These are phyloP conservation scores for Calidris pygmaea DNA, from an alignment of 2,113 vertebrate genomes.

Conservation along the genomic window DNA sequence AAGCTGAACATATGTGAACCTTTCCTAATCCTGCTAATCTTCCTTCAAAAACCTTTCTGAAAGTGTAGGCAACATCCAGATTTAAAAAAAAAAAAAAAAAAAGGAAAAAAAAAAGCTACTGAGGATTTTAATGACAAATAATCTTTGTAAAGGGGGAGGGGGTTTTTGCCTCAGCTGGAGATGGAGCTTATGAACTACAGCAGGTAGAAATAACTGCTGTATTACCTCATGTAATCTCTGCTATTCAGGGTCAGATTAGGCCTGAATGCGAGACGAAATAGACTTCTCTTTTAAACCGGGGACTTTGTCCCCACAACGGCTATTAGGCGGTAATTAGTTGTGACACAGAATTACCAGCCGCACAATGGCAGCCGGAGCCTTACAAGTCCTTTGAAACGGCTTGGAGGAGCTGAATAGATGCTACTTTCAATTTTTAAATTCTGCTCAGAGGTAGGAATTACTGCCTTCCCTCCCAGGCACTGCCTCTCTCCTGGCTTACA, in stretches of 20 bases:
- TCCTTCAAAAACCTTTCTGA: constrained; percentile 86
- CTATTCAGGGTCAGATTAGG: constrained; percentile 77
- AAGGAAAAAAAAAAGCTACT: constrained; percentile 1
- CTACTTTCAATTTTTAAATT: constrained; percentile 69
- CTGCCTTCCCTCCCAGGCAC: neutral
- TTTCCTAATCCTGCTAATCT: constrained; percentile 99
- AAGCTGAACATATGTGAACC: constrained; percentile 97
- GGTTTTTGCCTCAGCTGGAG: constrained; percentile 70
- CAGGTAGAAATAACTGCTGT: constrained; percentile 77
- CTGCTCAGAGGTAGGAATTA: neutral
- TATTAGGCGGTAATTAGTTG: constrained; percentile 94
- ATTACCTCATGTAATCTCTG: constrained; percentile 74
- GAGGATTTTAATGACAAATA: constrained; percentile 82
- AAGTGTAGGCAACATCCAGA: constrained; percentile 87
- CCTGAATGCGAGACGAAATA: constrained; percentile 69
- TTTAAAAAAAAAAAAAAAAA: constrained; percentile 47
- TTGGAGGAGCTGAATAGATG: constrained; percentile 88
- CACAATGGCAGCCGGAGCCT: constrained; percentile 84
- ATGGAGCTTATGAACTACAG: constrained; percentile 71
- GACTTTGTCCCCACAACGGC: constrained; percentile 84
- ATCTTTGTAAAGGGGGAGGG: constrained; percentile 69
- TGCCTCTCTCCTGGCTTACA: neutral
- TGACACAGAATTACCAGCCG: constrained; percentile 88
- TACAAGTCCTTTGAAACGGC: constrained; percentile 86
- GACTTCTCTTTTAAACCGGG: constrained; percentile 71